These are phyloP conservation scores for Melipona beecheii DNA, from an alignment of 2,888 invertebrate genomes.

Conservation along the genomic window DNA sequence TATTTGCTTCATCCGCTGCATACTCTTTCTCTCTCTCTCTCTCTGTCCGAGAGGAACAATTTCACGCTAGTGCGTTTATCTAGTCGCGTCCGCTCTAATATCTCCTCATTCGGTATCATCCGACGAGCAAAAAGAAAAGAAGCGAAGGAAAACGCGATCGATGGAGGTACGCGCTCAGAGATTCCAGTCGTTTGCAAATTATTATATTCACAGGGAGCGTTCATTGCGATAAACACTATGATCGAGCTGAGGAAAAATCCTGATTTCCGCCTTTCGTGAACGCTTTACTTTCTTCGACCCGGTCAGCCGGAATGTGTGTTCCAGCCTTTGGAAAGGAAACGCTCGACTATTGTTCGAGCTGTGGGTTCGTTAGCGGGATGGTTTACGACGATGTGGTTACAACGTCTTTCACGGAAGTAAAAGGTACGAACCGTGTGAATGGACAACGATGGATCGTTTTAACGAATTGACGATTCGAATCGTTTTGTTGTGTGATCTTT, in stretches of 20 bases:
- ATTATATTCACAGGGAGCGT: slow-evolving; percentile 35
- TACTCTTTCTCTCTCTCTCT: background rate
- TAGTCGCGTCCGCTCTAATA: slow-evolving; percentile 18
- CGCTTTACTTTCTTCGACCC: slow-evolving; percentile 3
- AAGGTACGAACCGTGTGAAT: slow-evolving; percentile 69
- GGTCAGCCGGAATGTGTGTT: background rate
- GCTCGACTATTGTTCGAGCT: slow-evolving; percentile 44
- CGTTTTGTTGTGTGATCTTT: slow-evolving; percentile 29
- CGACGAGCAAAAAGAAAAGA: background rate
- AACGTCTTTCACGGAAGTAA: slow-evolving; percentile 70
- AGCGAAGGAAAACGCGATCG: too few species aligned
- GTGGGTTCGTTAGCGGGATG: slow-evolving; percentile 45
- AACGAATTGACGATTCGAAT: slow-evolving; percentile 75
- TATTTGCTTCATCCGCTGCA: background rate
- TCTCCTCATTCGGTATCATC: background rate
- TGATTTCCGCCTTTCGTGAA: slow-evolving; percentile 41
- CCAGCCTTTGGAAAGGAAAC: background rate
- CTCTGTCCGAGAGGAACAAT: slow-evolving; percentile 5
- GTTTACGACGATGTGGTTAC: slow-evolving; percentile 41
- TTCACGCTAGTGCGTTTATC: slow-evolving; percentile 31
- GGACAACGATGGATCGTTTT: slow-evolving; percentile 70
- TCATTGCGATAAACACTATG: slow-evolving; percentile 43
- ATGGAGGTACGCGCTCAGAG: slow-evolving; percentile 6
- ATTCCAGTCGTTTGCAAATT: slow-evolving; percentile 41
- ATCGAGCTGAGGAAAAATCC: slow-evolving; percentile 16